phyloP scores from a whole-genome alignment of 30 jellyfish, hydroid and myxozoan species.

The Aurelia sp. region DNA sequence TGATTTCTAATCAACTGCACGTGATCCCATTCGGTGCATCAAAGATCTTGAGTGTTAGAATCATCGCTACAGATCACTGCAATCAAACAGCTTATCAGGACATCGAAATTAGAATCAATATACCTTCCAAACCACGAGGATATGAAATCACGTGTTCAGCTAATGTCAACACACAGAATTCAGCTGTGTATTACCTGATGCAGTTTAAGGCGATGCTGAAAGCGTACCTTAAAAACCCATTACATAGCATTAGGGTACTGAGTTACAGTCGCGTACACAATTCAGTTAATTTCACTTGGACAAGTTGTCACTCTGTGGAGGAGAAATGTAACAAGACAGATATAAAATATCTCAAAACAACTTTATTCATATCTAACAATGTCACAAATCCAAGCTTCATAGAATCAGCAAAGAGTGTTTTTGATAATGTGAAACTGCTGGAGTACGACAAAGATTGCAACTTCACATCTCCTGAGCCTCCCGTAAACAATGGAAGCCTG shows the following conservation, averaged over 20 bases:
- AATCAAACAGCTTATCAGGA: slow-evolving; percentile 34
- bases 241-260: slow-evolving; percentile 11
- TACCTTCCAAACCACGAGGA: slow-evolving; percentile 15
- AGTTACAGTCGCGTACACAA: slow-evolving; percentile 36
- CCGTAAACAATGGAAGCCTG: slow-evolving; percentile 28
- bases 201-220: slow-evolving; percentile 28
- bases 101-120: slow-evolving; percentile 19
- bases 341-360: slow-evolving; percentile 13
- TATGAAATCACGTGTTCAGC: slow-evolving; percentile 27
- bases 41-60: slow-evolving; percentile 1
- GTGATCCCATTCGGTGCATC: slow-evolving; percentile 39
- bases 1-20: slow-evolving; percentile 10
- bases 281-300: slow-evolving; percentile 7
- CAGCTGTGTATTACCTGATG: slow-evolving; percentile 42
- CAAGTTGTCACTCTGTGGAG: slow-evolving; percentile 17
- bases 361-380: slow-evolving; percentile 27
- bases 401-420: slow-evolving; percentile 13
- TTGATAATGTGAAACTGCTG: slow-evolving; percentile 18
- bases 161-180: neutral
- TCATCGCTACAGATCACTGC: slow-evolving; percentile 59
- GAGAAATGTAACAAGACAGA: slow-evolving; percentile 45
- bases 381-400: slow-evolving; percentile 29
- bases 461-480: slow-evolving; percentile 53
- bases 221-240: slow-evolving; percentile 9
- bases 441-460: slow-evolving; percentile 55